A percentile compares a stretch with the other conserved stretches of the same genome.
These are phyloP conservation scores for Psittacula echo DNA, from an alignment of 2,797 vertebrate species.

Conservation along the genomic window DNA sequence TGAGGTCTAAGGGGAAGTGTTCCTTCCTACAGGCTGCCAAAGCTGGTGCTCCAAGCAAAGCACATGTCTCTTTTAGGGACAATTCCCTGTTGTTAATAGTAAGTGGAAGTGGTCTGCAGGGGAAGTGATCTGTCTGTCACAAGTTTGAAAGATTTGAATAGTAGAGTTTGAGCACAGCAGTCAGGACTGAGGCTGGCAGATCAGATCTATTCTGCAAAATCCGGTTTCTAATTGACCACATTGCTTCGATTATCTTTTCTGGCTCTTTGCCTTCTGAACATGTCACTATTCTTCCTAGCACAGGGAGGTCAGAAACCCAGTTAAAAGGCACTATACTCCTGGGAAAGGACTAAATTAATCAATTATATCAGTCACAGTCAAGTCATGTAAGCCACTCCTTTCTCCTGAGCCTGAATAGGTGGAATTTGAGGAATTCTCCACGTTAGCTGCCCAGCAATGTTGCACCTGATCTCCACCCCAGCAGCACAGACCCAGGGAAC, in stretches of 20 bases:
- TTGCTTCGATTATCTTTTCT: neutral
- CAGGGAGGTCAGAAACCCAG: neutral
- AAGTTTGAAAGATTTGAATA: conserved; percentile 2
- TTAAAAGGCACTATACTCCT: neutral
- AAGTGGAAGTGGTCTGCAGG: conserved; percentile 36
- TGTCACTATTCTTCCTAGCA: neutral
- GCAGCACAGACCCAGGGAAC: neutral
- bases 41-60: neutral
- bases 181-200: neutral
- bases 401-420: neutral
- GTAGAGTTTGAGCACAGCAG: neutral
- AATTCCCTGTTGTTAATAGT: neutral
- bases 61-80: neutral
- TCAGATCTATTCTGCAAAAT: neutral
- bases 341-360: neutral
- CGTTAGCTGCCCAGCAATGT: neutral
- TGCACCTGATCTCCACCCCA: neutral
- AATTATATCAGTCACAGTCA: neutral
- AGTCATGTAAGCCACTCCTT: neutral
- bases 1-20: neutral
- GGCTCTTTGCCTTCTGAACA: neutral
- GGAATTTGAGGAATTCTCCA: neutral
- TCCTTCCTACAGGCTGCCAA: neutral
- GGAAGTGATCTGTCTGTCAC: conserved; percentile 49
- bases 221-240: fast-evolving